phyloP scores from a whole-genome alignment of 2,797 vertebrate species.

The Alauda arvensis region DNA sequence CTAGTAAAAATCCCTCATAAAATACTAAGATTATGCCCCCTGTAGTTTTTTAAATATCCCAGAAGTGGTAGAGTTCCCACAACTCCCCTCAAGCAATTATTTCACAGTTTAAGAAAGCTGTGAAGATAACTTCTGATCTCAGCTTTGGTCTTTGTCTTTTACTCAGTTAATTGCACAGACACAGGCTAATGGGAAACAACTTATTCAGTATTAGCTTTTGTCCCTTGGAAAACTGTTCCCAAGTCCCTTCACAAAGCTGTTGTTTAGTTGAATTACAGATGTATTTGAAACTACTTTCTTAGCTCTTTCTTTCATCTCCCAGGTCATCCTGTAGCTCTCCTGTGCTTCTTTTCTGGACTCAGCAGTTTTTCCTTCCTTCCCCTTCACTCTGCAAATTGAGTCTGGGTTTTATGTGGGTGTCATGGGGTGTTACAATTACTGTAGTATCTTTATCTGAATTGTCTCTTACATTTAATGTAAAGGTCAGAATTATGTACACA shows the following conservation, averaged over 20 bases:
- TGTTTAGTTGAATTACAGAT: neutral
- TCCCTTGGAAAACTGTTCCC: neutral
- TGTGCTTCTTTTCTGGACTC: neutral
- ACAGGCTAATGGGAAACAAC: neutral
- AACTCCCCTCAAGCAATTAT: neutral
- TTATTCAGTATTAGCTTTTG: neutral
- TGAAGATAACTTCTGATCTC: neutral
- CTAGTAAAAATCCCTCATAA: neutral
- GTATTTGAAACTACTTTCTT: neutral
- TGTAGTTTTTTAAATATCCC: neutral
- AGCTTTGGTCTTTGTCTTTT: neutral
- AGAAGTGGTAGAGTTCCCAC: neutral
- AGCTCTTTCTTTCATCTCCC: neutral
- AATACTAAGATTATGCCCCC: neutral
- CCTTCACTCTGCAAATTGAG: neutral
- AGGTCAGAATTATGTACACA: neutral
- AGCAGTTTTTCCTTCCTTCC: neutral
- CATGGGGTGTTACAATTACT: neutral
- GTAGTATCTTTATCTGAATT: fast-evolving
- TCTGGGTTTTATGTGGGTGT: neutral
- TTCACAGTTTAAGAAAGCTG: neutral
- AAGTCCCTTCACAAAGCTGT: neutral
- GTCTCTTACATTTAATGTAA: neutral
- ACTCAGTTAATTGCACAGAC: neutral
- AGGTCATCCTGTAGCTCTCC: neutral